A percentile compares a stretch with the other conserved stretches of the same genome.
These are phyloP conservation scores for Drosophila repleta DNA, from an alignment of 1,140 invertebrate genomes.

Conservation along the genomic window DNA sequence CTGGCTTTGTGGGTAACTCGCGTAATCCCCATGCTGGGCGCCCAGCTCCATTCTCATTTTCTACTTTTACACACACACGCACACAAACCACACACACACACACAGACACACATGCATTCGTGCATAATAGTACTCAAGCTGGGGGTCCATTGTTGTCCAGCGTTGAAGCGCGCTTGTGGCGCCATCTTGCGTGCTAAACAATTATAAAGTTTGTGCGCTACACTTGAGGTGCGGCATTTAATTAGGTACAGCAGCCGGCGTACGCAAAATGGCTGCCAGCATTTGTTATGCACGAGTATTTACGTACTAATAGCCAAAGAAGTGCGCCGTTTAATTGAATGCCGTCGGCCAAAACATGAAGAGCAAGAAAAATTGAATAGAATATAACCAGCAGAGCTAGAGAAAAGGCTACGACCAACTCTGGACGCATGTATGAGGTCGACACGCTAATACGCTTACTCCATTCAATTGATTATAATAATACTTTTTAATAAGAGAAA, in stretches of 20 bases:
- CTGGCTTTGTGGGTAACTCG: constrained; percentile 14
- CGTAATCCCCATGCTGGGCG: constrained; percentile 27
- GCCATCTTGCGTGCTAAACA: constrained; percentile 69
- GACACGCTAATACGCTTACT: too few species aligned
- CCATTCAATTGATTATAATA: too few species aligned
- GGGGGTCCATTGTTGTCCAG: constrained; percentile 35
- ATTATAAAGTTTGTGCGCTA: constrained; percentile 73
- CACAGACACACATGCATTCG: background rate
- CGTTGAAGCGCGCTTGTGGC: constrained; percentile 39
- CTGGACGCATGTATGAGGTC: too few species aligned
- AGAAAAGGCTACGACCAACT: background rate
- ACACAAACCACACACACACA: background rate
- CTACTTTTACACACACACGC: background rate
- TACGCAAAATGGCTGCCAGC: constrained; percentile 42
- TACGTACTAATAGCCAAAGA: constrained; percentile 67
- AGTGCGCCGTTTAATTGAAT: constrained; percentile 77
- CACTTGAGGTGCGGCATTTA: constrained; percentile 62
- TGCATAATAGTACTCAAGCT: constrained; percentile 3
- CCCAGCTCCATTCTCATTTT: background rate
- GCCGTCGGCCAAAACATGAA: constrained; percentile 46
- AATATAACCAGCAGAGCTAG: constrained; percentile 8
- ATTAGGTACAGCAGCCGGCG: constrained; percentile 59
- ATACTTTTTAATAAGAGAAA: too few species aligned
- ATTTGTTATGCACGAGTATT: constrained; percentile 58
- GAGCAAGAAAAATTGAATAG: constrained; percentile 3